Evolutionary conservation across 2,113 vertebrate species (phyloP).

Genomic region (Montifringilla adamsi): DNA sequence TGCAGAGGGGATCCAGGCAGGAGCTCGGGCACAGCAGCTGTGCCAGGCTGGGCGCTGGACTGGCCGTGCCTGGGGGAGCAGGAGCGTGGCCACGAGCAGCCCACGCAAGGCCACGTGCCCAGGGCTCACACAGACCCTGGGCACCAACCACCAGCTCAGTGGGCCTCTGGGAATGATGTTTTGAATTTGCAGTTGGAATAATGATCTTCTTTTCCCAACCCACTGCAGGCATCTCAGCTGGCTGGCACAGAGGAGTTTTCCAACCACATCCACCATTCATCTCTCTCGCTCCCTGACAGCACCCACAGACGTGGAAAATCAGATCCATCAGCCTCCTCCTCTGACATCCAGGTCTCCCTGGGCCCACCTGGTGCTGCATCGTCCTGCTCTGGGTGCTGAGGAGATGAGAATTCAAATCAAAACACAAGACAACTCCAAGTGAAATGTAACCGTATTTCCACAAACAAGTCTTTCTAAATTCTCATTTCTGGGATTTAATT

Average conservation of each 20-base stretch:
- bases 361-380: accelerated
- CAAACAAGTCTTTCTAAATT: background rate
- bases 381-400: background rate
- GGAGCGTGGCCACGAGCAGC: accelerated
- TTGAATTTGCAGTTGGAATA: background rate
- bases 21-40: accelerated
- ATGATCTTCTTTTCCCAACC: background rate
- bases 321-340: background rate
- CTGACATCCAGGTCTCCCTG: accelerated
- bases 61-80: accelerated
- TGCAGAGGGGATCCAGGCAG: background rate
- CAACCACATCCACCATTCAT: too few relatives aligned
- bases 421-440: background rate
- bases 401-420: background rate
- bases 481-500: background rate
- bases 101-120: accelerated
- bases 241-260: background rate
- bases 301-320: accelerated
- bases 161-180: accelerated
- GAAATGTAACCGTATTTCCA: background rate
- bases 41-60: background rate
- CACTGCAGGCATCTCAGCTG: background rate
- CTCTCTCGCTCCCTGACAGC: background rate
- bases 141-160: background rate
- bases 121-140: background rate